Evolutionary conservation across 2,888 invertebrate genomes (phyloP).

Genomic region (Cartodere bifasciata): DNA sequence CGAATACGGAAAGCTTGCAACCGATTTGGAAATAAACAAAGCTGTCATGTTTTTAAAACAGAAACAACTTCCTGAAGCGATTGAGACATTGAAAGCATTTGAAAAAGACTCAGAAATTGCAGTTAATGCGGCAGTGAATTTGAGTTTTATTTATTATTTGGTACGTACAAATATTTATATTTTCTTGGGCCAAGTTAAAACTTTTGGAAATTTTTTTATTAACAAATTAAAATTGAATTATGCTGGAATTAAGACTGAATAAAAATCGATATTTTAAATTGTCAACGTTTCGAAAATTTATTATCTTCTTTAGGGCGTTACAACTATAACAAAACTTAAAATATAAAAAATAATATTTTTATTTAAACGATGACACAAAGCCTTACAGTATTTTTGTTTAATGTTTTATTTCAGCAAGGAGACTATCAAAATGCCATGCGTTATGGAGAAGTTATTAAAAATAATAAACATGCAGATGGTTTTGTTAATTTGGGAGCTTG

Average conservation of each 20-base stretch:
- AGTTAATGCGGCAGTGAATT: slow-evolving; percentile 72
- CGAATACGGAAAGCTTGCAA: slow-evolving; percentile 68
- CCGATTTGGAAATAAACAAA: slow-evolving; percentile 83
- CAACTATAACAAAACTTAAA: too few relatives aligned
- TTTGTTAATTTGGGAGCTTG: slow-evolving; percentile 79
- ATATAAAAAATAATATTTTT: too few relatives aligned
- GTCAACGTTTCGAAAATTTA: too few relatives aligned
- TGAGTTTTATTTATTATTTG: slow-evolving; percentile 72
- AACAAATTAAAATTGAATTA: too few relatives aligned
- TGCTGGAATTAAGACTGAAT: too few relatives aligned
- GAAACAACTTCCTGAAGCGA: slow-evolving; percentile 65
- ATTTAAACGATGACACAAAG: too few relatives aligned
- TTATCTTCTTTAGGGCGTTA: too few relatives aligned
- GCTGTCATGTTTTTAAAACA: slow-evolving; percentile 75
- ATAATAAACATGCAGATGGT: slow-evolving; percentile 66
- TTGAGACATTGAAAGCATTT: slow-evolving; percentile 73
- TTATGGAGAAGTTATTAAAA: slow-evolving; percentile 61
- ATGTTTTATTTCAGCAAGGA: slow-evolving; percentile 59
- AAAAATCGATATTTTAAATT: too few relatives aligned
- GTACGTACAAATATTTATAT: slow-evolving; percentile 38
- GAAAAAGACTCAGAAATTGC: slow-evolving; percentile 77
- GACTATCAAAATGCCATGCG: slow-evolving; percentile 65
- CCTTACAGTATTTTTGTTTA: too few relatives aligned
- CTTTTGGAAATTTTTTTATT: too few relatives aligned
- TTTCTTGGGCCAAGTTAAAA: too few relatives aligned